A percentile compares a stretch with the other conserved stretches of the same genome.
phyloP scores from a whole-genome alignment of 2,113 vertebrate species.

The Platysternon megacephalum region DNA sequence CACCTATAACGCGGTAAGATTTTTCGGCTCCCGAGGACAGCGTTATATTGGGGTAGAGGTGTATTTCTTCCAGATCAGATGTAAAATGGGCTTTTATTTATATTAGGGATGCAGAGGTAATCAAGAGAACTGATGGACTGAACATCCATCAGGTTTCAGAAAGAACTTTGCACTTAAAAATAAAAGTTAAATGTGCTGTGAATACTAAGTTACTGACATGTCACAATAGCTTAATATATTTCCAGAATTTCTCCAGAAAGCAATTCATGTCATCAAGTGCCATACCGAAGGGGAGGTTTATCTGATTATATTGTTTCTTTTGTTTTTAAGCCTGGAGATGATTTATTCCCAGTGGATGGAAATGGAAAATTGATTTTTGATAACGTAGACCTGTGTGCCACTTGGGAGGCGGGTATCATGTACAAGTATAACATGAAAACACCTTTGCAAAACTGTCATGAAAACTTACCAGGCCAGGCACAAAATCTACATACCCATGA shows the following conservation, averaged over 20 bases:
- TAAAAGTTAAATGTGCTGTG: background rate
- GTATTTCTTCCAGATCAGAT: background rate
- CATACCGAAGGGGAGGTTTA: background rate
- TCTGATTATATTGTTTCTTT: background rate
- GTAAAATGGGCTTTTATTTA: background rate
- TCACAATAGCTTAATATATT: background rate
- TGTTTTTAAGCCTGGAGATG: constrained; percentile 78
- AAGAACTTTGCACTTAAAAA: background rate
- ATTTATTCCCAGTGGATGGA: constrained; percentile 76
- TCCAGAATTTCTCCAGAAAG: background rate
- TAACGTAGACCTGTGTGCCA: constrained; percentile 82
- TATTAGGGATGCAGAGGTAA: background rate
- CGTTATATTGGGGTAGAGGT: no score
- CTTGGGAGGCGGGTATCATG: constrained; percentile 82
- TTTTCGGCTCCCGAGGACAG: no score
- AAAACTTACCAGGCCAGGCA: background rate
- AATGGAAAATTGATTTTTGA: constrained; percentile 78
- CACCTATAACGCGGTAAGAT: no score
- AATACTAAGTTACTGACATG: background rate
- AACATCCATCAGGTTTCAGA: background rate
- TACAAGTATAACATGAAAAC: background rate
- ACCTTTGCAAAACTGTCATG: background rate
- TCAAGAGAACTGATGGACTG: background rate
- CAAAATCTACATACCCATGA: background rate
- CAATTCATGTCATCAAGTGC: background rate